phyloP scores from a whole-genome alignment of 2,888 invertebrate species.

The Hemicrepidius hirtus region DNA sequence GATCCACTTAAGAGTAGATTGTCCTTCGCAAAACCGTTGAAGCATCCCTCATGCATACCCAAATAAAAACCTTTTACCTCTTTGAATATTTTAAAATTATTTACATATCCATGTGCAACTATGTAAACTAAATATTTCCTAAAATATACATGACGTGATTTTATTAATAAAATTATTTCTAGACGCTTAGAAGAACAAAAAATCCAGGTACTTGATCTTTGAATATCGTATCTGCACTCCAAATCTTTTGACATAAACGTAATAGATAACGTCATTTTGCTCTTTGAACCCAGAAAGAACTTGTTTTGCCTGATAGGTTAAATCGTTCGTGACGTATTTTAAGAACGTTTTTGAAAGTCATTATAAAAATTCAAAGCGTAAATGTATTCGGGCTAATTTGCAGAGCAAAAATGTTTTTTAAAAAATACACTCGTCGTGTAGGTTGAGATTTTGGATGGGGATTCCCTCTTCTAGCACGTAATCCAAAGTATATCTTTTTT shows the following conservation, averaged over 20 bases:
- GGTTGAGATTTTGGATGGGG: no score
- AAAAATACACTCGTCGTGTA: no score
- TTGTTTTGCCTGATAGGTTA: not conserved
- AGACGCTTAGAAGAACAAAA: not conserved
- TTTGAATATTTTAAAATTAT: no score
- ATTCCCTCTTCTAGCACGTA: slow-evolving; percentile 26
- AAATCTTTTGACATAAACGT: not conserved
- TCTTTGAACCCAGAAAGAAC: slow-evolving; percentile 11
- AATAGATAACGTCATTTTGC: slow-evolving; percentile 12
- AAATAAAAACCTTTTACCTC: no score
- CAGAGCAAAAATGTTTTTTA: not conserved
- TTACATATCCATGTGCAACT: no score
- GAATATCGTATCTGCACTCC: not conserved
- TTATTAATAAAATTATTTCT: no score
- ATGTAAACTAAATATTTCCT: no score
- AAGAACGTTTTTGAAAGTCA: slow-evolving; percentile 16
- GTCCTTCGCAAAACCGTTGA: no score
- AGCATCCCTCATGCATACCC: no score
- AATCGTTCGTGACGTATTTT: slow-evolving; percentile 10
- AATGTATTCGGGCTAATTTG: not conserved
- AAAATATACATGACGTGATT: no score
- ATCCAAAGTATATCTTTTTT: slow-evolving; percentile 13
- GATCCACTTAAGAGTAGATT: no score
- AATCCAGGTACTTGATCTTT: slow-evolving; percentile 5
- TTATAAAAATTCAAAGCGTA: not conserved